Conservation (phyloP, 2,888 invertebrate species). For the Drosophila fulvimacula region DNA sequence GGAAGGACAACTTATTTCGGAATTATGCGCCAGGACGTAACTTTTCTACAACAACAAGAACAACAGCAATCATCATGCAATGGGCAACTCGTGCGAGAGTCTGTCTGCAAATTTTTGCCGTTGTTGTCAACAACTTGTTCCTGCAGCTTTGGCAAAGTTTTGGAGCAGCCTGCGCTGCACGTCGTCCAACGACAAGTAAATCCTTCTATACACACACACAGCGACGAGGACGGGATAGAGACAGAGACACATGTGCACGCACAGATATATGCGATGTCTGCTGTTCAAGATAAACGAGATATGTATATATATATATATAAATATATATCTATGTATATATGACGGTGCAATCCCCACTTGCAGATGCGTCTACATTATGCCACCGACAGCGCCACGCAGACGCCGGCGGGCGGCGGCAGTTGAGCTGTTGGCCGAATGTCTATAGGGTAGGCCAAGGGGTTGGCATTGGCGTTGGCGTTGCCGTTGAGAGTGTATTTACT, state of each 20-base stretch:
- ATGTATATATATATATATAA: not conserved
- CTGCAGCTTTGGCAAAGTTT: constrained; percentile 29
- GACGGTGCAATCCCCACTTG: constrained; percentile 5
- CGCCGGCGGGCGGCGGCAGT: constrained; percentile 8
- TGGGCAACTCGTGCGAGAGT: constrained; percentile 18
- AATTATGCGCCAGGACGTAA: constrained; percentile 67
- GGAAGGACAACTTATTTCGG: constrained; percentile 55
- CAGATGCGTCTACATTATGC: constrained; percentile 43
- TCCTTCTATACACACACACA: constrained; percentile 29
- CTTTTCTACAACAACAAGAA: constrained; percentile 36
- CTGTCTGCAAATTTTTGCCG: constrained; percentile 43
- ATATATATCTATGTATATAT: not conserved
- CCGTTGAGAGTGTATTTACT: not conserved
- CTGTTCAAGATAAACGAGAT: constrained; percentile 10
- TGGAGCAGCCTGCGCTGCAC: constrained; percentile 26
- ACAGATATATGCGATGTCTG: constrained; percentile 14
- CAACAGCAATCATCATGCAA: constrained; percentile 21
- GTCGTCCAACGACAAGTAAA: constrained; percentile 40
- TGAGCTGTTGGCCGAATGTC: constrained; percentile 4
- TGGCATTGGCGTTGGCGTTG: not conserved
- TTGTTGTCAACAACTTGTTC: constrained; percentile 61
- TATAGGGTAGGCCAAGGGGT: not conserved
- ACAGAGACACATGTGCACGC: constrained; percentile 1
- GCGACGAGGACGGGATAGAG: not conserved
- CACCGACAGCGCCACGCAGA: constrained; percentile 26